Evolutionary conservation across 2,888 invertebrate genomes (phyloP).

Genomic region (Liodrosophila aerea): DNA sequence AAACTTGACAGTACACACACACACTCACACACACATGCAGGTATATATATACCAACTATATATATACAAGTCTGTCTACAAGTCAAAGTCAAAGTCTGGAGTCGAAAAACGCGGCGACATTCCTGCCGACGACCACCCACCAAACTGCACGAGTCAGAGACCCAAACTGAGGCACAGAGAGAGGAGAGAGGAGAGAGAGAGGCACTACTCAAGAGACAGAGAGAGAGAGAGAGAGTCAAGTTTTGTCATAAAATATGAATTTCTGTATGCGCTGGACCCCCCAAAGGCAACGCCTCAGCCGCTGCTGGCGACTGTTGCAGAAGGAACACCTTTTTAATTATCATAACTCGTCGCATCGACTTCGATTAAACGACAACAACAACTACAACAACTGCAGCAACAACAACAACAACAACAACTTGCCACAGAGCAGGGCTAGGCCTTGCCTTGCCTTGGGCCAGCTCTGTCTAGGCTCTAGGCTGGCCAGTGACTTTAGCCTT

Average conservation of each 20-base stretch:
- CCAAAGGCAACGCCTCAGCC: conserved; percentile 27
- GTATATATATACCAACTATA: conserved; percentile 9
- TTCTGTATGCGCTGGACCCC: conserved; percentile 55
- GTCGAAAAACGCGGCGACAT: conserved; percentile 41
- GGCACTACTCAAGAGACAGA: neutral
- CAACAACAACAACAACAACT: conserved; percentile 11
- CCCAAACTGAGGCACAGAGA: neutral
- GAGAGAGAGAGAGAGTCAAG: conserved; percentile 26
- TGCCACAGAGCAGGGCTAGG: neutral
- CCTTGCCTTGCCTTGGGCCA: neutral
- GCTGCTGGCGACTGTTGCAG: conserved; percentile 51
- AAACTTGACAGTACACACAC: conserved; percentile 52
- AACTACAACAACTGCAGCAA: conserved; percentile 15
- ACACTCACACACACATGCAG: conserved; percentile 9
- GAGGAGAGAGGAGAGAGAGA: conserved; percentile 1
- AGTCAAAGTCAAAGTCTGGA: conserved; percentile 49
- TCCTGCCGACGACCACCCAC: conserved; percentile 71
- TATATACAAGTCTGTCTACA: conserved; percentile 8
- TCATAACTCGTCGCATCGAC: conserved; percentile 76
- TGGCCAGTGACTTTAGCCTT: conserved; percentile 24
- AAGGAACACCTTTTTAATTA: conserved; percentile 80
- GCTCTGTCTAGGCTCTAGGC: conserved; percentile 29
- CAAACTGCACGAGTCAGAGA: conserved; percentile 58
- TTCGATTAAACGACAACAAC: conserved; percentile 70
- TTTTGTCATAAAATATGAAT: conserved; percentile 77